Base-by-base conservation (phyloP, 2,113 vertebrate species). In the Alethe diademata region DNA sequence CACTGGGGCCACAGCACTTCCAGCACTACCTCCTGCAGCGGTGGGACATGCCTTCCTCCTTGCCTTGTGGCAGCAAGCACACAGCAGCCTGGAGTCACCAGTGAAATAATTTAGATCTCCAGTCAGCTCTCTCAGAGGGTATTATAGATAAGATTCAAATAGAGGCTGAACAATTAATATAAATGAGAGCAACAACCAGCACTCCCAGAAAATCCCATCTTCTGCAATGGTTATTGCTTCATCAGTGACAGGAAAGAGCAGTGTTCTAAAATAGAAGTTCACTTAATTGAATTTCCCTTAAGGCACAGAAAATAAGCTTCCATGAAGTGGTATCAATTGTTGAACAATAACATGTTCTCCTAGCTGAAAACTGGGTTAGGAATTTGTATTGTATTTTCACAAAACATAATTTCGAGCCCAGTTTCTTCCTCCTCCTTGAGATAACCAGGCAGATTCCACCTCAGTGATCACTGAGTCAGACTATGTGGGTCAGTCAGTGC, bases 261-360 rank as follows among this genome's bases (percentile, higher is more conserved):
- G 38, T 50, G 86, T 62, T 96, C 92, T 92, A 96, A 95, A 97
- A 97, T 92, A 96, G 92, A 93, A 95, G 58, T 78, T 93, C 73
- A 76, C 42, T 97, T 93, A 93, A 93, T 69, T 92, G 70, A 82
- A 87, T 93, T 96, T 85, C 88, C 92, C 95, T 87, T 74, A 85
- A 94, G 91, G 91, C 91, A 70, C 70, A 92, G 83, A 92, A 95
- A 94, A 93, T 75, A 91, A 95, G 65, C 84, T 93, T 93, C 89
- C 76, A 95, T 64, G 45, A 97, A 93, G 38, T 54, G 38, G 50
- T 91, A 96, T 94, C 91, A 92, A 91, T 90, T 96, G 74, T 95
- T 95, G 42, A 95, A 89, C 83, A 92, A 90, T 73, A 92, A 95
- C 81, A 85, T 36, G 74, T 50, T 94, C 93, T 95, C 87, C 66